Base-by-base conservation (phyloP, 2,797 vertebrate species). In the Sebastes umbrosus region DNA sequence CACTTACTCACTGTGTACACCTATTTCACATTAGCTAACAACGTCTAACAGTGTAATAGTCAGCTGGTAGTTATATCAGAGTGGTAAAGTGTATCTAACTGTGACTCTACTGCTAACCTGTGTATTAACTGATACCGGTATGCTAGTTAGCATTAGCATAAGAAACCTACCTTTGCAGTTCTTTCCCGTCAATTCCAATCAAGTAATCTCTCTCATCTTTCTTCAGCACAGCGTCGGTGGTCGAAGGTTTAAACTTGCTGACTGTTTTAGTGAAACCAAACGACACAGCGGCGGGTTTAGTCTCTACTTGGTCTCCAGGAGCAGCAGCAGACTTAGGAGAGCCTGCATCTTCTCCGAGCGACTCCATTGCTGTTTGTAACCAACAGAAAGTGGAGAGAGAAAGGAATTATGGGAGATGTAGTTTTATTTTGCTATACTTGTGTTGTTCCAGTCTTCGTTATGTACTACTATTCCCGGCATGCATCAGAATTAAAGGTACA, bases 261-360 rank as follows among this genome's bases (percentile, higher is more conserved):
- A 96, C 60, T 10, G 93, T 96, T 93, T 96, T 96, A 43, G 90
- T 95, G 43, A 97, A 96, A 54, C 95, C 94, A 85, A 97, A 97
- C 3, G 96, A 96, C 50, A 96, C 91, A 0, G 90, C 78, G 1
- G 64, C 20, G 1, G 83, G 2, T 90, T 96, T 96, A 58, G 24
- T 94, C 57, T 91, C 92, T 13, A 50, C 88, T 18, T 84, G 82
- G 2, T 88, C 89, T 65, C 73, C 89, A 29, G 64, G 27, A 36
- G 34, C 34, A 43, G 43, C 12, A 18, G 32, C 71, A 22, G 74
- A 36, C 43, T 75, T 62, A 0, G 32, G 5, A 13, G 32, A 31
- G n/a, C 52, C 60, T 0, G 73, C 12, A 25, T 83, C 80, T 24
- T 83, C 83, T 4, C 76, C 79, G 68, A 74, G 43, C 78, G 94